These are phyloP conservation scores for Pelodytes ibericus DNA, from an alignment of 2,797 vertebrate genomes.

Conservation along the genomic window DNA sequence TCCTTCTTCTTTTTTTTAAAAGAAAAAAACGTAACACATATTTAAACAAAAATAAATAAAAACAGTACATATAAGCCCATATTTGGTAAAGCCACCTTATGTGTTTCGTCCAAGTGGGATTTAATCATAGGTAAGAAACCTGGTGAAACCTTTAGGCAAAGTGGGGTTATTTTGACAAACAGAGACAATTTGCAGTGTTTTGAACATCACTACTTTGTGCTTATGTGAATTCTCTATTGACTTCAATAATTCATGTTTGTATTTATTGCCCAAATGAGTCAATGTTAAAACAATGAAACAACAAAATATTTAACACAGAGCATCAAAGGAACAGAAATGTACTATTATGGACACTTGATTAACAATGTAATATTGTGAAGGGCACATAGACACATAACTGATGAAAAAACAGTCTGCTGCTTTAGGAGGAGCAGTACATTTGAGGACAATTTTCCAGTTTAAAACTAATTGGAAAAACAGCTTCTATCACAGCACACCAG, in stretches of 20 bases:
- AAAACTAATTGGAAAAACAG: slow-evolving; percentile 37
- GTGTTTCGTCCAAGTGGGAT: too few species aligned
- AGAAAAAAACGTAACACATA: too few species aligned
- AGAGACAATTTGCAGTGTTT: too few species aligned
- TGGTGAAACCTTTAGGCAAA: too few species aligned
- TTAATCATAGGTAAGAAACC: too few species aligned
- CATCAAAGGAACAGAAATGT: neutral
- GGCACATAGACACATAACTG: neutral
- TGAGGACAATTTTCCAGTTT: slow-evolving; percentile 15
- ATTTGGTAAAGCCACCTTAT: too few species aligned
- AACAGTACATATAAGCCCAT: too few species aligned
- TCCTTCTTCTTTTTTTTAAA: too few species aligned
- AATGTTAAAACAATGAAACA: neutral
- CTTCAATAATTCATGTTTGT: neutral
- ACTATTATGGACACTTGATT: neutral
- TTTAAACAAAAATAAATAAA: too few species aligned
- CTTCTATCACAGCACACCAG: slow-evolving; percentile 28
- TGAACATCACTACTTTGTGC: too few species aligned
- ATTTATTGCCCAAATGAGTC: neutral
- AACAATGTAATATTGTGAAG: neutral
- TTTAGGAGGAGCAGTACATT: neutral
- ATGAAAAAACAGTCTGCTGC: slow-evolving; percentile 11
- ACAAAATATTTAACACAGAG: neutral
- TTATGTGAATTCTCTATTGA: neutral
- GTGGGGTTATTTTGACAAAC: too few species aligned